Evolutionary conservation across 2,113 vertebrate genomes (phyloP).

Genomic region (Hoplias malabaricus): DNA sequence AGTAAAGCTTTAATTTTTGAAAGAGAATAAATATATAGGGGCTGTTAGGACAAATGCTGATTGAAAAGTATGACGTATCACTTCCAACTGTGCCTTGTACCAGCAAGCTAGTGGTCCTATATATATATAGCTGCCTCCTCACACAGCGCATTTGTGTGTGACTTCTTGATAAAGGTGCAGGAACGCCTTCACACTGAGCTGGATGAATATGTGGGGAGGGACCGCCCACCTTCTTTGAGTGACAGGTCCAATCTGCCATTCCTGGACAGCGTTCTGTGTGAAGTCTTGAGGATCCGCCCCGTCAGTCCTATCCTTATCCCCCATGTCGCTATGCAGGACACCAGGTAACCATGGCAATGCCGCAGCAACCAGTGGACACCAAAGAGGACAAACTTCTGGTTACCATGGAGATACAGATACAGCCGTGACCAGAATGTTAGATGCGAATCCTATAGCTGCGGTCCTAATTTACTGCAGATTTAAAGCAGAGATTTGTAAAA

Average conservation of each 20-base stretch:
- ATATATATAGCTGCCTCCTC: too few relatives aligned
- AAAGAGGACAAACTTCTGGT: conserved; percentile 32
- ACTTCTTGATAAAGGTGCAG: conserved; percentile 65
- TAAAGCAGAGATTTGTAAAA: too few relatives aligned
- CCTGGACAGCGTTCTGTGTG: conserved; percentile 73
- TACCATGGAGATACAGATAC: conserved; percentile 18
- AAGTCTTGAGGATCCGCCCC: conserved; percentile 77
- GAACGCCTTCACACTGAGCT: conserved; percentile 71
- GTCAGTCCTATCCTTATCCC: conserved; percentile 78
- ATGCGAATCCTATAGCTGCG: background rate
- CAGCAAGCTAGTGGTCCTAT: conserved; percentile 3
- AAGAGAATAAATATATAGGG: too few relatives aligned
- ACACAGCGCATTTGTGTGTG: conserved; percentile 1
- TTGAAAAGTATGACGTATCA: too few relatives aligned
- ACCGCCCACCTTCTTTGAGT: conserved; percentile 55
- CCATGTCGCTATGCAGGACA: conserved; percentile 72
- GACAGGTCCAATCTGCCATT: conserved; percentile 69
- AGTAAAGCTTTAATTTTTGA: too few relatives aligned
- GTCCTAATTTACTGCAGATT: too few relatives aligned
- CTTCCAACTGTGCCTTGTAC: too few relatives aligned
- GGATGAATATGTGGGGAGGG: conserved; percentile 68
- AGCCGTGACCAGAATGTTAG: background rate
- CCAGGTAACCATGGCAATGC: conserved; percentile 58
- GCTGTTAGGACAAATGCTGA: too few relatives aligned
- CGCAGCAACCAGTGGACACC: conserved; percentile 22